Percentiles rank a stretch among this genome's conserved stretches.
Conservation (phyloP, 2,113 vertebrate species). For the Amphiprion percula region DNA sequence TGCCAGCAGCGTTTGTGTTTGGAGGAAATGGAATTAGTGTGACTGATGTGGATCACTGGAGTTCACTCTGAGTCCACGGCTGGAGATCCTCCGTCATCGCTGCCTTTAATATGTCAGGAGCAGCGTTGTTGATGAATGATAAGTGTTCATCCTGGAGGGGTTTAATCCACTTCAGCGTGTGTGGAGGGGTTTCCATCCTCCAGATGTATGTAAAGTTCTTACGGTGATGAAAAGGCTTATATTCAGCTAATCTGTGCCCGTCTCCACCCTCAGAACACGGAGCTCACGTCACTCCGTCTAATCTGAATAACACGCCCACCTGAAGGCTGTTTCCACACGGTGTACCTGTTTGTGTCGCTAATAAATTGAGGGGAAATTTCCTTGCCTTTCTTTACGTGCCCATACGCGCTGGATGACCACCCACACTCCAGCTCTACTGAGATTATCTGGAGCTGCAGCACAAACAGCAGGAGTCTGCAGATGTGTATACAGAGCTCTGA, state of each 20-base stretch:
- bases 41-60: conserved; percentile 60
- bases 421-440: conserved; percentile 52
- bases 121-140: conserved; percentile 6
- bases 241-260: conserved; percentile 63
- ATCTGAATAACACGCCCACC: neutral
- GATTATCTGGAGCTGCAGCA: conserved; percentile 66
- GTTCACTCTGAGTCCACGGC: neutral
- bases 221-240: conserved; percentile 69
- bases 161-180: conserved; percentile 14
- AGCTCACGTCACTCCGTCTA: conserved; percentile 1
- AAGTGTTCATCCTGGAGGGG: neutral
- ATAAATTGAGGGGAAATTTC: conserved; percentile 17
- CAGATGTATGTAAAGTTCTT: conserved; percentile 47
- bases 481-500: conserved; percentile 73
- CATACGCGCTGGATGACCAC: conserved; percentile 50
- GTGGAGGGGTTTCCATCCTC: conserved; percentile 1
- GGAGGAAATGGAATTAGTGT: conserved; percentile 48
- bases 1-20: conserved; percentile 45
- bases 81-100: neutral
- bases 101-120: neutral
- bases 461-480: conserved; percentile 67
- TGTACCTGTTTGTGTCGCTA: conserved; percentile 5
- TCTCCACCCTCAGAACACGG: conserved; percentile 58
- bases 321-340: neutral
- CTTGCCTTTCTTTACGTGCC: conserved; percentile 8